Conservation (phyloP, 2,113 vertebrate genomes). For the Stercorarius parasiticus region DNA sequence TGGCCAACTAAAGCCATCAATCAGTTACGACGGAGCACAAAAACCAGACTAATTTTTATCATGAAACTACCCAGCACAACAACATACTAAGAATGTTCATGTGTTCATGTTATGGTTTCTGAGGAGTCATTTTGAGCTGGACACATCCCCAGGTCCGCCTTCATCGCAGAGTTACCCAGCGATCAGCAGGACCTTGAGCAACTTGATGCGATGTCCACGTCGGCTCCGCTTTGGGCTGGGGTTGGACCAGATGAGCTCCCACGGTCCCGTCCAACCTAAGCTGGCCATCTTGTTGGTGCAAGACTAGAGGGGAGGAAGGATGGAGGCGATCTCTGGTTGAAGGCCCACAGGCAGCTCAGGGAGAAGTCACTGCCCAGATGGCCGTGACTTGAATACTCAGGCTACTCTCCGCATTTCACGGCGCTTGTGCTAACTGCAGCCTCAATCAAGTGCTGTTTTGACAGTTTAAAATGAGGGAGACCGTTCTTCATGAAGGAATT, state of each 20-base stretch:
- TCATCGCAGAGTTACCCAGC: background rate
- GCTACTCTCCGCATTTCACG: background rate
- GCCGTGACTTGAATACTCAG: background rate
- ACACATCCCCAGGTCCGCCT: background rate
- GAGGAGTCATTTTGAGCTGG: background rate
- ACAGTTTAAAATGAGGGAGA: background rate
- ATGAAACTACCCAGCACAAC: background rate
- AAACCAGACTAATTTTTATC: background rate
- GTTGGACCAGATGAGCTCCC: background rate
- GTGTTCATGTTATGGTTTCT: background rate
- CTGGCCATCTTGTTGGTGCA: fast-evolving
- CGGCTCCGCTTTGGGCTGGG: fast-evolving
- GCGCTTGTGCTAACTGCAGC: background rate
- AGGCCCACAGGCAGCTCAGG: background rate
- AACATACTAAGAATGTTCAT: fast-evolving
- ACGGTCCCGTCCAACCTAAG: fast-evolving
- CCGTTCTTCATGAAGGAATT: background rate
- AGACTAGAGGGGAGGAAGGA: background rate
- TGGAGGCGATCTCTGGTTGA: fast-evolving
- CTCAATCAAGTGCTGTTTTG: background rate
- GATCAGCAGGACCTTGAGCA: background rate
- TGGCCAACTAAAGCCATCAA: background rate
- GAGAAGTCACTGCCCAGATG: background rate
- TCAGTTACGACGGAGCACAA: background rate
- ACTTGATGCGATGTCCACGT: fast-evolving